These are phyloP conservation scores for human DNA, from an alignment of 2,113 vertebrate genomes.

Conservation along the genomic window GRCh38 chr22:48472001-48472500, in stretches of 20 bases:
- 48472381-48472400: rapidly evolving
- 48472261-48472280: rapidly evolving
- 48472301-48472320: not conserved
- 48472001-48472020: not conserved
- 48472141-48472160: not conserved
- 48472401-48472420: not conserved
- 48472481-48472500: too few species aligned
- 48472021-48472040: not conserved
- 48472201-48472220: not conserved
- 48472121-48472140: not conserved
- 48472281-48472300: not conserved
- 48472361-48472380: not conserved
- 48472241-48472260: not conserved
- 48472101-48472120: not conserved
- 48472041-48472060: not conserved
- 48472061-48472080: not conserved
- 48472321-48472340: not conserved
- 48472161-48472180: rapidly evolving
- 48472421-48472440: too few species aligned
- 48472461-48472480: too few species aligned
- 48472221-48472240: not conserved
- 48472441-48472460: too few species aligned
- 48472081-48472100: not conserved
- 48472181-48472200: not conserved
- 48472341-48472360: not conserved